Evolutionary conservation across 2,888 invertebrate genomes (phyloP).

Genomic region (Drosophila algonquin): DNA sequence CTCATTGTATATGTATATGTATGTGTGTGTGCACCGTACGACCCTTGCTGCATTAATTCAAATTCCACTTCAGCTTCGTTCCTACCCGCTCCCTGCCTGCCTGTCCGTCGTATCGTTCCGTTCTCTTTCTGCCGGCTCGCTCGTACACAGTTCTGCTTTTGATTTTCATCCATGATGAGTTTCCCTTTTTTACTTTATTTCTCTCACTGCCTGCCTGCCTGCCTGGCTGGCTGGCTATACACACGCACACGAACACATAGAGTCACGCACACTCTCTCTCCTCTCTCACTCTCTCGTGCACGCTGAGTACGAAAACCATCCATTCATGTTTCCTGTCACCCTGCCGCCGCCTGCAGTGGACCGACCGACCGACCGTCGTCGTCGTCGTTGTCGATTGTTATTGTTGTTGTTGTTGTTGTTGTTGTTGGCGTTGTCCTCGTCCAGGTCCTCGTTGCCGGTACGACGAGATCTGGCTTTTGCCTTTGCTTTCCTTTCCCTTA

Average conservation of each 20-base stretch:
- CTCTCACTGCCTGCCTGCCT: conserved; percentile 51
- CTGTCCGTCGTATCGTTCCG: background rate
- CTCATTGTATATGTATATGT: conserved; percentile 25
- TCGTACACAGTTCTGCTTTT: conserved; percentile 65
- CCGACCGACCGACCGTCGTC: conserved; percentile 40
- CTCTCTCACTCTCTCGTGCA: conserved; percentile 4
- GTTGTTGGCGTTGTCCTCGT: conserved; percentile 21
- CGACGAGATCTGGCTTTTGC: conserved; percentile 36
- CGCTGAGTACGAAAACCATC: conserved; percentile 69
- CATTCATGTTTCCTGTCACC: conserved; percentile 80
- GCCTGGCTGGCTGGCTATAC: conserved; percentile 33
- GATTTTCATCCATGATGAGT: conserved; percentile 80
- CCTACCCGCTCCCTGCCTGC: conserved; percentile 32
- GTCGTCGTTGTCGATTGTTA: conserved; percentile 30
- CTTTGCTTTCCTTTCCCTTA: conserved; percentile 17
- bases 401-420: conserved; percentile 36
- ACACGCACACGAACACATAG: conserved; percentile 34
- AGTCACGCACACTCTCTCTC: conserved; percentile 12
- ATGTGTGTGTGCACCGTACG: conserved; percentile 55
- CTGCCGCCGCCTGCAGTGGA: conserved; percentile 74
- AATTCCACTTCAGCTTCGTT: conserved; percentile 70
- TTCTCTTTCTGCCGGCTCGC: background rate
- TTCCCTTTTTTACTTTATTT: conserved; percentile 65
- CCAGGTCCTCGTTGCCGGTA: conserved; percentile 39
- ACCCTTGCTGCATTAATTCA: conserved; percentile 72